phyloP scores from a whole-genome alignment of 2,113 vertebrate species.

The Copsychus sechellarum region DNA sequence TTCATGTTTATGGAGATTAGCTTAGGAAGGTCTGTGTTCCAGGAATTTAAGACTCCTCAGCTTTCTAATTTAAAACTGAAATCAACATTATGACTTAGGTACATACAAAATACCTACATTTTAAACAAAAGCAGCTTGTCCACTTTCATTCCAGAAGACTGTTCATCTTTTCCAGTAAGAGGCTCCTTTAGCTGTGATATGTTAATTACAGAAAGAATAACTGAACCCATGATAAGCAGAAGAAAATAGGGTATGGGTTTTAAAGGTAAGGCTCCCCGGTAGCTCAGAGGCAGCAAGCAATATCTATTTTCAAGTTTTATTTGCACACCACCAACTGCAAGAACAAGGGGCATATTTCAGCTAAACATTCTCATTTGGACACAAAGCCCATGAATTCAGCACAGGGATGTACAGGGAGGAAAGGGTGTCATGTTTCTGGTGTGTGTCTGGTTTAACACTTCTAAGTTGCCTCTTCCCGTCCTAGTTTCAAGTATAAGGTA shows the following conservation, averaged over 20 bases:
- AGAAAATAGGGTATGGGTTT: not conserved
- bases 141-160: not conserved
- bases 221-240: not conserved
- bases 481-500: not conserved
- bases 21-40: not conserved
- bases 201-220: not conserved
- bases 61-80: not conserved
- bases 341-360: not conserved
- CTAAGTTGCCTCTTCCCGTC: not conserved
- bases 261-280: not conserved
- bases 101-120: not conserved
- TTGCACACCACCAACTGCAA: not conserved
- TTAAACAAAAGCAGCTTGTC: not conserved
- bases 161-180: not conserved
- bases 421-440: not conserved
- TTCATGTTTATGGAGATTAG: not conserved
- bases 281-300: not conserved
- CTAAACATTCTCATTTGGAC: not conserved
- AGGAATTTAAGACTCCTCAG: not conserved
- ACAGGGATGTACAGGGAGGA: not conserved
- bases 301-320: not conserved
- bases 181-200: not conserved
- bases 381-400: not conserved
- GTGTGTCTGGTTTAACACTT: fast-evolving
- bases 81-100: too few species aligned